Percentiles rank a stretch among this genome's conserved stretches.
These are phyloP conservation scores for Silurus lanzhouensis DNA, from an alignment of 2,797 vertebrate species.

Conservation along the genomic window DNA sequence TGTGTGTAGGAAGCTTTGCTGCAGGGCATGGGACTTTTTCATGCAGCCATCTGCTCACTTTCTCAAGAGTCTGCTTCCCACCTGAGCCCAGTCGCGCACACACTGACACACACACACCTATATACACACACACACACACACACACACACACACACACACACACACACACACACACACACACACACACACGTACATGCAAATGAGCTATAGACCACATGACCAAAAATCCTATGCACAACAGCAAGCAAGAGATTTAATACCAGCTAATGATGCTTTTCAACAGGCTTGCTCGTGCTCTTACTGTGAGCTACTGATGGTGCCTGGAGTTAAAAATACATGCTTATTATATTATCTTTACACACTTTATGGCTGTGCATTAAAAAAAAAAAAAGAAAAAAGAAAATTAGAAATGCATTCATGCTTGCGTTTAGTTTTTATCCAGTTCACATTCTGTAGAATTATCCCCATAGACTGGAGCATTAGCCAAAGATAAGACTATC, in stretches of 20 bases:
- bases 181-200: conserved; percentile 21
- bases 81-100: conserved; percentile 68
- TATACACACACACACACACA: conserved; percentile 16
- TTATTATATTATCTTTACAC: conserved; percentile 18
- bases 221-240: conserved; percentile 34
- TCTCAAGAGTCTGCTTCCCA: conserved; percentile 66
- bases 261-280: conserved; percentile 34
- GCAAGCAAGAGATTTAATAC: conserved; percentile 35
- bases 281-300: conserved; percentile 17
- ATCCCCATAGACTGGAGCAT: background rate
- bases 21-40: conserved; percentile 74
- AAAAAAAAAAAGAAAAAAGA: background rate
- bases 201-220: conserved; percentile 33
- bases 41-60: conserved; percentile 76
- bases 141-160: conserved; percentile 29
- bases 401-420: conserved; percentile 4
- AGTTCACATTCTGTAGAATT: background rate
- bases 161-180: conserved; percentile 30
- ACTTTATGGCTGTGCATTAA: conserved; percentile 1
- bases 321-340: conserved; percentile 24
- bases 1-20: conserved; percentile 58
- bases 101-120: conserved; percentile 9
- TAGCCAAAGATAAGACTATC: conserved; percentile 18
- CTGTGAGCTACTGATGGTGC: background rate
- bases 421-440: background rate